A percentile compares a stretch with the other conserved stretches of the same genome.
Conservation (phyloP, 2,888 invertebrate genomes). For the Dichetophora obliterata region DNA sequence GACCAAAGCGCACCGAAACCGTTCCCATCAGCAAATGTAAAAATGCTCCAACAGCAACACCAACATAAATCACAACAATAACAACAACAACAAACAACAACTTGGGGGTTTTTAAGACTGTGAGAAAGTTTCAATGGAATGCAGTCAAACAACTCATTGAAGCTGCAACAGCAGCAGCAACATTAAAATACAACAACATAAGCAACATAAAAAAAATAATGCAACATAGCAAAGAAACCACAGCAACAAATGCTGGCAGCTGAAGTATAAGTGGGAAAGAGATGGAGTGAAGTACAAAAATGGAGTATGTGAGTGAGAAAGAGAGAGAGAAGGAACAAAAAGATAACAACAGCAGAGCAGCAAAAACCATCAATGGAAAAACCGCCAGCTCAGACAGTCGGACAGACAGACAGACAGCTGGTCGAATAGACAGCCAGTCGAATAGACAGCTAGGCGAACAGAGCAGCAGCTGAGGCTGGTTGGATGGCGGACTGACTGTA, state of each 20-base stretch:
- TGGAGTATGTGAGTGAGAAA: neutral
- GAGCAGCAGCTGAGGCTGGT: neutral
- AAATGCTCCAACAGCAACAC: slow-evolving; percentile 35
- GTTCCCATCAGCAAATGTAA: slow-evolving; percentile 30
- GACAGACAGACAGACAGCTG: slow-evolving; percentile 12
- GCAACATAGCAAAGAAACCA: slow-evolving; percentile 44
- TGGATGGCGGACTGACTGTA: neutral
- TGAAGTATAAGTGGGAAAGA: slow-evolving; percentile 15
- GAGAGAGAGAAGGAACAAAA: slow-evolving; percentile 12
- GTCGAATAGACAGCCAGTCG: slow-evolving; percentile 25
- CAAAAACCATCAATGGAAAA: slow-evolving; percentile 63
- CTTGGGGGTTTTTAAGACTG: slow-evolving; percentile 59
- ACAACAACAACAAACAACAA: slow-evolving; percentile 35
- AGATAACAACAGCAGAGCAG: slow-evolving; percentile 35
- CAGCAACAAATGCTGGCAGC: slow-evolving; percentile 36
- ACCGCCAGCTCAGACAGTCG: slow-evolving; percentile 16
- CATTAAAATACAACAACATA: slow-evolving; percentile 39
- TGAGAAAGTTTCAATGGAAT: slow-evolving; percentile 70
- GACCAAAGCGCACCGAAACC: slow-evolving; percentile 33
- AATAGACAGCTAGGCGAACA: slow-evolving; percentile 11
- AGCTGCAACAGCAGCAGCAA: slow-evolving; percentile 48
- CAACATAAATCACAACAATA: slow-evolving; percentile 39
- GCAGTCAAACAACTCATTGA: slow-evolving; percentile 65
- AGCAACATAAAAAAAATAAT: slow-evolving; percentile 42
- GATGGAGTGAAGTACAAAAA: slow-evolving; percentile 14